phyloP scores from a whole-genome alignment of 2,113 vertebrate species.

The Oncorhynchus mykiss region DNA sequence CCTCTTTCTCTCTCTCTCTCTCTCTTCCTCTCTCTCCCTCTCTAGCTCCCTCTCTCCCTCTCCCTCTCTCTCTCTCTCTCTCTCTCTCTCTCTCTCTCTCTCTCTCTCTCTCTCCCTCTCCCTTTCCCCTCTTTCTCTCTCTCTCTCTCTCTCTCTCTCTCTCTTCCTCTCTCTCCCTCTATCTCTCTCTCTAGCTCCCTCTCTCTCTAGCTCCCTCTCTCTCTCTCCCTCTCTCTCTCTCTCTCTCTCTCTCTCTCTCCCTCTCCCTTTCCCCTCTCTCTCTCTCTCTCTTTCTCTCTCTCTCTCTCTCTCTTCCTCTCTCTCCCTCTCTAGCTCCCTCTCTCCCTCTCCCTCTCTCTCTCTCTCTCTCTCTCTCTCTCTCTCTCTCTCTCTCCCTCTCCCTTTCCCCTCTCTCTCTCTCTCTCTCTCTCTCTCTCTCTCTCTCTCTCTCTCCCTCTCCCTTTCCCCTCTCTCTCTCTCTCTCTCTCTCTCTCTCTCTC shows the following conservation, averaged over 20 bases:
- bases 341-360: constrained; percentile 21
- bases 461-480: constrained; percentile 23
- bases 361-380: rapidly evolving
- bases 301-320: neutral
- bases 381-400: too few relatives aligned
- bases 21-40: too few relatives aligned
- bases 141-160: too few relatives aligned
- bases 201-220: too few relatives aligned
- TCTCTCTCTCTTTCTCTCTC: neutral
- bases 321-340: too few relatives aligned
- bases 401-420: too few relatives aligned
- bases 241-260: rapidly evolving
- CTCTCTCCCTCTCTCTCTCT: constrained; percentile 16
- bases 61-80: neutral
- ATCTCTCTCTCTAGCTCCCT: neutral
- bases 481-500: rapidly evolving
- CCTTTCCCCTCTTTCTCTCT: rapidly evolving
- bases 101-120: constrained; percentile 8
- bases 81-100: neutral
- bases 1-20: neutral
- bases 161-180: neutral
- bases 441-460: too few relatives aligned
- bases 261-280: too few relatives aligned
- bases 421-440: neutral
- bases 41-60: too few relatives aligned